Evolutionary conservation across 2,113 vertebrate genomes (phyloP), one percentile per base, ranked within the genome.

Genomic region (Corythoichthys haematopterus): DNA sequence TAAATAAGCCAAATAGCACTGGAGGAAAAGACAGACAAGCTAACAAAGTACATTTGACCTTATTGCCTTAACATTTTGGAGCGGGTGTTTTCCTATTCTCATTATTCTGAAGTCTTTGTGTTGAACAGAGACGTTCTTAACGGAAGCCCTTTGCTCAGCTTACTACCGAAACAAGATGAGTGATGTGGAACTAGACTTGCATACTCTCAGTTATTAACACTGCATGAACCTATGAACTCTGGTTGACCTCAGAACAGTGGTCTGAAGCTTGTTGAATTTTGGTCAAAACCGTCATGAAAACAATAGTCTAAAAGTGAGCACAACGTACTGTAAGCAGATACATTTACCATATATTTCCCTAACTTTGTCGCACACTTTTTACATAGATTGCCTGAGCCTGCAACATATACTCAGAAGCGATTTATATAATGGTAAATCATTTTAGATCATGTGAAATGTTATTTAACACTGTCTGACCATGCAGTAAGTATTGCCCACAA

Each of bases 221-320:
- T 90, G 84, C 87, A 90, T 91, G 88, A 90, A 89, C 75, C 78
- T 36, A 11, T 90, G 89, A 91, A 87, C 91, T 88, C 77, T 48
- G 68, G 28, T 52, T 88, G 89, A 90, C 87, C 85, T 74, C 55
- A 59, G 75, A 79, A 70, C 75, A 43, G 65, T 9, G 66, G 66
- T 51, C 75, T 2, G 14, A 36, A 57, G 10, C 20, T 11, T 9
- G 52, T 6, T 52, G n/a, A 82, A 67, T 14, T 63, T 65, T 68
- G 71, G 62, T 68, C 64, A 50, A 36, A 66, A 43, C 33, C 58
- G 52, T 35, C 76, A 75, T 80, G 56, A 71, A 46, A 79, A 58
- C 56, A 45, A 47, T 60, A 15, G 15, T 40, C 20, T 43, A 11
- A 20, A 60, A 62, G 40, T 3, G 76, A 62, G 63, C 58, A 48